Conservation (phyloP, 2,797 vertebrate species). For the Syndactyla subalaris region DNA sequence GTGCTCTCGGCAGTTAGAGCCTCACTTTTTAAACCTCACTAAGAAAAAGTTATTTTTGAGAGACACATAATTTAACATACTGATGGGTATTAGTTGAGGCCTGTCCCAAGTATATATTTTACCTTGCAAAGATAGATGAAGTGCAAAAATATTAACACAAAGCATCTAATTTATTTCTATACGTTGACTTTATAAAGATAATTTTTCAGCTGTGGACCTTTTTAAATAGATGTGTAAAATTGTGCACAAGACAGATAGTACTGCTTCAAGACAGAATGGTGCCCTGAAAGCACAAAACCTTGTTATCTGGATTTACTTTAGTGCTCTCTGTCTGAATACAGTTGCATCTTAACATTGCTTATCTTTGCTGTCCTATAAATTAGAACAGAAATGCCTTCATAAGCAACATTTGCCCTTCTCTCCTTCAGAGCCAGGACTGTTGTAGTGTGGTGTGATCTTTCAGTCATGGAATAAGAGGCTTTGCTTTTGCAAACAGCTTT, state of each 20-base stretch:
- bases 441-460: background rate
- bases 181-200: background rate
- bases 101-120: background rate
- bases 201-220: background rate
- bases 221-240: background rate
- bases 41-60: background rate
- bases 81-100: background rate
- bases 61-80: background rate
- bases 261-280: background rate
- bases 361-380: background rate
- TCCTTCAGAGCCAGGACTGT: background rate
- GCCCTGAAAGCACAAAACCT: background rate
- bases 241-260: background rate
- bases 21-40: background rate
- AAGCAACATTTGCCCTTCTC: background rate
- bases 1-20: background rate
- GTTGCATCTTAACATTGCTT: background rate
- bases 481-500: background rate
- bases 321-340: background rate
- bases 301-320: background rate
- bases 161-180: background rate
- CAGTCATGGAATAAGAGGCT: background rate
- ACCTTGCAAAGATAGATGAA: background rate
- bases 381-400: background rate
- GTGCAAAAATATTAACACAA: background rate